Percentiles rank a stretch among this genome's conserved stretches.
Conservation (phyloP, 2,113 vertebrate genomes). For the Odontophorus gujanensis region DNA sequence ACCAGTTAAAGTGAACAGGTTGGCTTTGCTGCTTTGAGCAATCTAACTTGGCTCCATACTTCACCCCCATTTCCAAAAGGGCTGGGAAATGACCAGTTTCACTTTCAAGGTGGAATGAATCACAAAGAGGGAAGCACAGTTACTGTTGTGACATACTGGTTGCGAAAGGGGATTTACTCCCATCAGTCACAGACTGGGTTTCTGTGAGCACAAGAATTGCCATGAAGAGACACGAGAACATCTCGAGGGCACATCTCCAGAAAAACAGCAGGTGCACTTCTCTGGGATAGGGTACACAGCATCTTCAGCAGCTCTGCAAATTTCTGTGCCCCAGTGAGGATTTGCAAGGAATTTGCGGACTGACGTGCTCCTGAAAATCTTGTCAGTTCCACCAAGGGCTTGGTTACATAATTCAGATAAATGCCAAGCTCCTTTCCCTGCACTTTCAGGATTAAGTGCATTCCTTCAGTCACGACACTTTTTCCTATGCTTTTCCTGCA, state of each 20-base stretch:
- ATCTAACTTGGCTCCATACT: not conserved
- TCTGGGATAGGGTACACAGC: not conserved
- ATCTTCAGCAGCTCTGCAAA: not conserved
- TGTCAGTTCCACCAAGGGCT: constrained; percentile 46
- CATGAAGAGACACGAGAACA: not conserved
- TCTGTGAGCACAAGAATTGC: not conserved
- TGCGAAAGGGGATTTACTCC: not conserved
- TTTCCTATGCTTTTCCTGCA: not conserved
- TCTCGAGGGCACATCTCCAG: not conserved
- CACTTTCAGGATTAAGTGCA: constrained; percentile 44
- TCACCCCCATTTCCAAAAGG: not conserved
- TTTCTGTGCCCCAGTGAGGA: not conserved
- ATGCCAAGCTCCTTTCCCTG: constrained; percentile 40
- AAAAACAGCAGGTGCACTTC: fast-evolving
- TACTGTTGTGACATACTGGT: not conserved
- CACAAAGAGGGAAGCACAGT: not conserved
- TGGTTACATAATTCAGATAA: constrained; percentile 67
- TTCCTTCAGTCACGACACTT: not conserved
- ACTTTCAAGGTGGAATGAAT: not conserved
- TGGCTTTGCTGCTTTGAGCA: not conserved
- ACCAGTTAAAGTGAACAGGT: not conserved
- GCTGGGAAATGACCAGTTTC: not conserved
- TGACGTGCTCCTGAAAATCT: constrained; percentile 41
- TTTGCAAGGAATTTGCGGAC: constrained; percentile 26
- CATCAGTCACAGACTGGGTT: not conserved